These are phyloP conservation scores for Drosophila nr. fundita DNA, from an alignment of 2,888 invertebrate species.

Conservation along the genomic window DNA sequence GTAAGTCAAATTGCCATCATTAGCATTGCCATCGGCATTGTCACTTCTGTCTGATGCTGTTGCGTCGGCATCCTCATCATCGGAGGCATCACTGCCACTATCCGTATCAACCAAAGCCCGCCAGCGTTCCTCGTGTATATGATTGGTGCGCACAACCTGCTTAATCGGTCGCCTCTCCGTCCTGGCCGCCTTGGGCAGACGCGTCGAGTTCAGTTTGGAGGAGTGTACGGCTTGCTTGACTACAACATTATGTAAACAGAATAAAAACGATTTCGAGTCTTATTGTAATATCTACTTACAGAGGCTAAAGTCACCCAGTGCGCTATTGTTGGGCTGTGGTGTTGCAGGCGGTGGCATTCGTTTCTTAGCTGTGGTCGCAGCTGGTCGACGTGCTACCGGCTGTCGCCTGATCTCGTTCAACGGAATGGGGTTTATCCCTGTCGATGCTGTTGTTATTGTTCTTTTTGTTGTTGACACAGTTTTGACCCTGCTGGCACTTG, in stretches of 20 bases:
- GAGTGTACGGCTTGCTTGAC: constrained; percentile 57
- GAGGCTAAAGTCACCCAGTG: constrained; percentile 78
- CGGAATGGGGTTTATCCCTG: constrained; percentile 9
- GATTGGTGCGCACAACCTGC: constrained; percentile 39
- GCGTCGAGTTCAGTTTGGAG: constrained; percentile 81
- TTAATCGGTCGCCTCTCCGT: constrained; percentile 14
- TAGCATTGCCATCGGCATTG: background rate
- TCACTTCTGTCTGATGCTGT: constrained; percentile 57
- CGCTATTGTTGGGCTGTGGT: constrained; percentile 68
- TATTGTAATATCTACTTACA: constrained; percentile 66
- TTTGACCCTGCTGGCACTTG: constrained; percentile 56
- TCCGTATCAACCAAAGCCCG: constrained; percentile 65
- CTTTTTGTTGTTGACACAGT: background rate
- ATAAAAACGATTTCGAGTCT: too few relatives aligned
- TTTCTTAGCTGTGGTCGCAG: constrained; percentile 34
- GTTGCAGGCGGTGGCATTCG: background rate
- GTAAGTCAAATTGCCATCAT: constrained; percentile 69
- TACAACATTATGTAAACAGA: background rate
- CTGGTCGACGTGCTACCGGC: constrained; percentile 15
- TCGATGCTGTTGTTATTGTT: background rate
- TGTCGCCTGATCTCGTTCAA: constrained; percentile 34
- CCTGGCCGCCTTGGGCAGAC: constrained; percentile 44
- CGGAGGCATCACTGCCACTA: constrained; percentile 75
- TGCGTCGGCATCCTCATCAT: constrained; percentile 73
- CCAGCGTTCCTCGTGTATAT: constrained; percentile 67